These are phyloP conservation scores for Dallia pectoralis DNA, from an alignment of 2,797 vertebrate species.

Conservation along the genomic window DNA sequence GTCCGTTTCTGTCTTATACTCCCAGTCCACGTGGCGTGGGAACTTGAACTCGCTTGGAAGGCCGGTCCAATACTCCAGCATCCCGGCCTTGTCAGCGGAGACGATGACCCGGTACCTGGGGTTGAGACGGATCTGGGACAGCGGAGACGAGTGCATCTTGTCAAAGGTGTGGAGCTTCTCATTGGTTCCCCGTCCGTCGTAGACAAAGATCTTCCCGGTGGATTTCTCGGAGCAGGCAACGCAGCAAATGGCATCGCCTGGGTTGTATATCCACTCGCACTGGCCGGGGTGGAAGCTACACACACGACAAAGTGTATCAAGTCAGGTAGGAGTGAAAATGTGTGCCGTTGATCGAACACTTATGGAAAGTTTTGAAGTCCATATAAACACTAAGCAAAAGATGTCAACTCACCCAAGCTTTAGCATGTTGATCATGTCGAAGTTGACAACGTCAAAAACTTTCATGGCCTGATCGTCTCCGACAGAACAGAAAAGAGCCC, in stretches of 20 bases:
- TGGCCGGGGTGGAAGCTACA: conserved; percentile 91
- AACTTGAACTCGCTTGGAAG: conserved; percentile 90
- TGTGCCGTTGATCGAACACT: background rate
- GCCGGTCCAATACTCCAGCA: conserved; percentile 98
- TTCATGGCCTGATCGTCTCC: conserved; percentile 99
- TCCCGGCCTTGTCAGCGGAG: conserved; percentile 93
- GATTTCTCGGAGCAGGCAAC: conserved; percentile 96
- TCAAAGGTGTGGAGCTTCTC: conserved; percentile 87
- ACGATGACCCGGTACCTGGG: conserved; percentile 86
- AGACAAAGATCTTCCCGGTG: conserved; percentile 94
- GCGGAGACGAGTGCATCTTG: conserved; percentile 87
- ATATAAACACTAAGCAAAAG: background rate
- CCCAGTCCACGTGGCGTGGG: conserved; percentile 89
- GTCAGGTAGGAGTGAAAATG: background rate
- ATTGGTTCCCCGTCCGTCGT: conserved; percentile 90
- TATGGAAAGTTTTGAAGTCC: background rate
- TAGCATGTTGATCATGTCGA: conserved; percentile 99
- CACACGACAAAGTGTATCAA: background rate
- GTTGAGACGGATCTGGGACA: conserved; percentile 91
- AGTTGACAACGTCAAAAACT: conserved; percentile 97
- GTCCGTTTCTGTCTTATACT: conserved; percentile 97
- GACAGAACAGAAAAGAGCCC: conserved; percentile 90
- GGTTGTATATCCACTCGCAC: conserved; percentile 96
- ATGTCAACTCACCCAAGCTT: conserved; percentile 86
- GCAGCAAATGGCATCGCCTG: conserved; percentile 93